phyloP scores from a whole-genome alignment of 2,888 invertebrate genomes.

The Drosophila emarginata region DNA sequence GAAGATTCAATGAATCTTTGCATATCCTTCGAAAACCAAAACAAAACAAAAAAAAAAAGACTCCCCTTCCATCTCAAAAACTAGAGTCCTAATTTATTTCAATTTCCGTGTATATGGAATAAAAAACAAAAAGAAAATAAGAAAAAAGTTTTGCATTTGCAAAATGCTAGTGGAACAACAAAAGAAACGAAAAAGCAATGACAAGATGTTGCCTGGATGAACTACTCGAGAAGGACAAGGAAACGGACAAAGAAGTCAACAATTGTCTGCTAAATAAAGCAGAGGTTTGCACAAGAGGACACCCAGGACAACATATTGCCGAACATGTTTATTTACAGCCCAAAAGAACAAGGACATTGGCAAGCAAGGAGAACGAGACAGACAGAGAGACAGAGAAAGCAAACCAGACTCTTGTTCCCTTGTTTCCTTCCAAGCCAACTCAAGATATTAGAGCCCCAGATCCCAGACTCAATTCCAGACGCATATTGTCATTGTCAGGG shows the following conservation, averaged over 20 bases:
- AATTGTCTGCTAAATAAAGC: constrained; percentile 24
- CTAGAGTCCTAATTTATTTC: constrained; percentile 53
- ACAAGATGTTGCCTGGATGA: constrained; percentile 39
- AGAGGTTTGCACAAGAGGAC: constrained; percentile 28
- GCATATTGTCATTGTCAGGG: constrained; percentile 44
- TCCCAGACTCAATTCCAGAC: constrained; percentile 23
- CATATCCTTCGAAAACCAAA: neutral
- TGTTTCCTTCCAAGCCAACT: neutral
- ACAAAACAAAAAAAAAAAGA: neutral
- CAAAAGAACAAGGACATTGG: constrained; percentile 59
- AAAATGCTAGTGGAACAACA: constrained; percentile 34
- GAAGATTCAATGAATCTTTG: neutral
- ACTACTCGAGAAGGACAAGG: constrained; percentile 12
- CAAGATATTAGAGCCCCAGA: neutral
- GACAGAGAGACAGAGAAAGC: constrained; percentile 30
- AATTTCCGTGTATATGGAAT: constrained; percentile 43
- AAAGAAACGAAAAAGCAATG: neutral
- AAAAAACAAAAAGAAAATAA: neutral
- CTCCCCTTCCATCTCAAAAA: no score
- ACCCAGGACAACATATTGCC: constrained; percentile 65
- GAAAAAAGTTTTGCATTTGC: constrained; percentile 49
- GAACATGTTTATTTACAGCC: constrained; percentile 73
- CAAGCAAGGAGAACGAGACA: constrained; percentile 22
- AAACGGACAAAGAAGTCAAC: constrained; percentile 32
- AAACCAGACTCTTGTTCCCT: constrained; percentile 5